phyloP scores from a whole-genome alignment of 2,888 invertebrate species.

The Apodemia hepburni region DNA sequence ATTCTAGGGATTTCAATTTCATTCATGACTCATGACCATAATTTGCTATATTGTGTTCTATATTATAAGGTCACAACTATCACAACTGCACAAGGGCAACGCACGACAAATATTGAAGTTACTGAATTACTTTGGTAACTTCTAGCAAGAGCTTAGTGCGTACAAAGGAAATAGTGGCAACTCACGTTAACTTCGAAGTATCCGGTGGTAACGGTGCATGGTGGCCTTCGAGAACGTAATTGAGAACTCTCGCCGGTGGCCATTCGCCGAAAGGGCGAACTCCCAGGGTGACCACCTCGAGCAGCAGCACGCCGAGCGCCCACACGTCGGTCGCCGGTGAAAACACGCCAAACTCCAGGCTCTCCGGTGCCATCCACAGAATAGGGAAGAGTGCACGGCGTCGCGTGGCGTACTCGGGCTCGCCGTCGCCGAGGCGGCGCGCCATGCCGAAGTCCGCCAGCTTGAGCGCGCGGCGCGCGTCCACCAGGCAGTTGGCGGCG shows the following conservation, averaged over 20 bases:
- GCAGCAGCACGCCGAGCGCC: constrained; percentile 92
- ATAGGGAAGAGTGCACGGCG: constrained; percentile 92
- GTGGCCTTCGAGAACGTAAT: constrained; percentile 81
- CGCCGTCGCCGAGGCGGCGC: constrained; percentile 87
- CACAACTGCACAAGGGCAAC: too few species aligned
- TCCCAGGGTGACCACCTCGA: constrained; percentile 93
- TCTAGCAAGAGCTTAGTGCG: too few species aligned
- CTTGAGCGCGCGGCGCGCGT: constrained; percentile 85
- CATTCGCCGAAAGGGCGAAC: constrained; percentile 90
- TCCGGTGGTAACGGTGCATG: constrained; percentile 83
- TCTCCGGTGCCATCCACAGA: constrained; percentile 96
- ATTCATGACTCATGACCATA: too few species aligned
- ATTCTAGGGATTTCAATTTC: too few species aligned
- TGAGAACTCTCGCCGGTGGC: constrained; percentile 85
- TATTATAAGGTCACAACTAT: too few species aligned
- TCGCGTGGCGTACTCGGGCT: constrained; percentile 86
- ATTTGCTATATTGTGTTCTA: too few species aligned
- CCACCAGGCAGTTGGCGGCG: constrained; percentile 89
- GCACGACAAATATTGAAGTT: too few species aligned
- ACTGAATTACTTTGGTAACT: too few species aligned
- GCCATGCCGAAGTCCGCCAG: constrained; percentile 88
- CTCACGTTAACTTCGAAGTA: constrained; percentile 43
- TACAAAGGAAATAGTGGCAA: too few species aligned
- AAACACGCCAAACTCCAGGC: constrained; percentile 87
- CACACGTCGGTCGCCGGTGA: constrained; percentile 89